A percentile compares a stretch with the other conserved stretches of the same genome.
Conservation (phyloP, 2,113 vertebrate species). For the Cromileptes altivelis region DNA sequence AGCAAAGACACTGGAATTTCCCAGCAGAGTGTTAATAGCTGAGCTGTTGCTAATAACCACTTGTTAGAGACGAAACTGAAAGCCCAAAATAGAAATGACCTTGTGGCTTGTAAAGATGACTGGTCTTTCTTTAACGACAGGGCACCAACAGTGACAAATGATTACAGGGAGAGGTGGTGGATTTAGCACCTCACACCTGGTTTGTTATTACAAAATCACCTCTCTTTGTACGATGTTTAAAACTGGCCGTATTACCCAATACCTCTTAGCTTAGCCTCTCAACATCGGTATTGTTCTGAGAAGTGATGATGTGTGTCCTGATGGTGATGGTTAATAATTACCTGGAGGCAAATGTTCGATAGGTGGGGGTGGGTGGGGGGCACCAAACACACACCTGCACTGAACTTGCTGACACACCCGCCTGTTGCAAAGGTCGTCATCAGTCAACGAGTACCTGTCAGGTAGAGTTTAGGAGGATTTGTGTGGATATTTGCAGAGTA, state of each 20-base stretch:
- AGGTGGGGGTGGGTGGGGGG: slow-evolving; percentile 13
- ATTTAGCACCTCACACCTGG: slow-evolving; percentile 52
- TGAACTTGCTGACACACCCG: slow-evolving; percentile 21
- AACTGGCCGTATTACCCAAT: slow-evolving; percentile 3
- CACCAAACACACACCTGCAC: slow-evolving; percentile 38
- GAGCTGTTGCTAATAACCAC: slow-evolving; percentile 48
- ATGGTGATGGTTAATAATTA: slow-evolving; percentile 73
- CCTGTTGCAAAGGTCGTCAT: slow-evolving; percentile 30
- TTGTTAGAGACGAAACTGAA: slow-evolving; percentile 25
- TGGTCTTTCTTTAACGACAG: slow-evolving; percentile 34
- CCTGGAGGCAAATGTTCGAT: slow-evolving; percentile 43
- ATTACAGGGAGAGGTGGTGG: slow-evolving; percentile 32
- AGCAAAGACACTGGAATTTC: slow-evolving; percentile 43
- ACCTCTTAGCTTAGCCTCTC: slow-evolving; percentile 11
- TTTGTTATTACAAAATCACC: slow-evolving; percentile 35
- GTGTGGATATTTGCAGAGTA: slow-evolving; percentile 42
- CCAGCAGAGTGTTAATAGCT: slow-evolving; percentile 40
- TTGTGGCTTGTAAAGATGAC: slow-evolving; percentile 30
- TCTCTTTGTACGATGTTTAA: slow-evolving; percentile 27
- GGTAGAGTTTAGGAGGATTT: slow-evolving; percentile 39
- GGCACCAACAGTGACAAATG: slow-evolving; percentile 5
- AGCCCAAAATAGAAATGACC: slow-evolving; percentile 42
- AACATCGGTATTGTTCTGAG: slow-evolving; percentile 50
- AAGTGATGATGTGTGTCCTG: slow-evolving; percentile 37
- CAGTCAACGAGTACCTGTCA: slow-evolving; percentile 56